Conservation (phyloP, 2,888 invertebrate genomes). For the Germaria angustata region DNA sequence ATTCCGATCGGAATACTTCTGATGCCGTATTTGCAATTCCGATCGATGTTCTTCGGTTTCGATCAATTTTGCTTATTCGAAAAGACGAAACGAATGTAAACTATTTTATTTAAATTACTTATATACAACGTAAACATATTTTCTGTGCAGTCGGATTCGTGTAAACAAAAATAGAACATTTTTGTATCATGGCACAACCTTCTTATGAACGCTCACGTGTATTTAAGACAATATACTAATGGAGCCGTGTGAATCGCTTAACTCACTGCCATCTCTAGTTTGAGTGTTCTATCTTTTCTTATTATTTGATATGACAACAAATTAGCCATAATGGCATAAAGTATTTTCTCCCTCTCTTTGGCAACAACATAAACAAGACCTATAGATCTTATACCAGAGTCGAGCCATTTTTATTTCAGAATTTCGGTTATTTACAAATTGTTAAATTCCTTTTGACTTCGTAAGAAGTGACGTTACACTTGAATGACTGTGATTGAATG, state of each 20-base stretch:
- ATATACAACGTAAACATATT: no score
- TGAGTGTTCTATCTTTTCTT: neutral
- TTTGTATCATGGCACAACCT: no score
- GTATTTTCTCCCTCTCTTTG: conserved; percentile 18
- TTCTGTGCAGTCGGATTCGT: no score
- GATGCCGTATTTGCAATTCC: no score
- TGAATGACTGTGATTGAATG: conserved; percentile 47
- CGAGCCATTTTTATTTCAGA: conserved; percentile 49
- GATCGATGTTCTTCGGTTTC: no score
- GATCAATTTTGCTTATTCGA: no score
- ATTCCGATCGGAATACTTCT: no score
- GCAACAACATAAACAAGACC: conserved; percentile 18
- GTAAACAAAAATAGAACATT: no score
- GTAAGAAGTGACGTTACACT: conserved; percentile 33
- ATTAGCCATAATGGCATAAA: conserved; percentile 37
- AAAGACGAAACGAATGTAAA: no score
- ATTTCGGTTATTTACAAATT: conserved; percentile 18
- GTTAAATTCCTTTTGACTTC: conserved; percentile 40
- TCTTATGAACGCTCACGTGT: no score
- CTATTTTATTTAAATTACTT: no score
- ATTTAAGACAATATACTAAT: no score
- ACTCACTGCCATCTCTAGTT: neutral
- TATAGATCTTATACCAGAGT: conserved; percentile 34
- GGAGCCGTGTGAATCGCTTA: neutral
- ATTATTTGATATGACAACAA: conserved; percentile 30